Base-by-base conservation (phyloP, 1,140 invertebrate genomes). In the Dendrolimus kikuchii region DNA sequence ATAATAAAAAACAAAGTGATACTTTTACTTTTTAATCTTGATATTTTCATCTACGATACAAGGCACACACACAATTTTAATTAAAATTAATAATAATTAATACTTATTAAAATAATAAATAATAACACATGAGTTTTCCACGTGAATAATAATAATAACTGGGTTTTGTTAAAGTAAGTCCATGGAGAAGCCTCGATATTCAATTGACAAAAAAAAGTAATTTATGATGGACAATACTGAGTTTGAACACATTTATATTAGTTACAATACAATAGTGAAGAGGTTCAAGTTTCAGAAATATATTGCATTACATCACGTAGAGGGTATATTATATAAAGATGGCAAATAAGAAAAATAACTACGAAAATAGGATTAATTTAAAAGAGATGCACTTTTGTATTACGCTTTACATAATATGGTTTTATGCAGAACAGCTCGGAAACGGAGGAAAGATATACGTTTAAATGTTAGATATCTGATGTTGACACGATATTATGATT, bases 31-130 rank as follows among this genome's bases (percentile, higher is more conserved):
- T 88, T 88, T 88, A 87, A 88, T 88, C 74, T 86, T 84, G 84
- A 88, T 86, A 84, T 88, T 88, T 88, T 88, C 78, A 82, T 88
- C 87, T 88, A 88, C 86, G 75, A 88, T 88, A 88, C 86, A 88
- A 88, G 87, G 86, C 86, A 88, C 87, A 88, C 87, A 88, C 87
- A 88, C 87, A 88, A 86, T 85, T 85, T 84, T 84, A 85, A 84
- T 71, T 79, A 38, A 84, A 86, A 82, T 75, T n/a, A 51, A 51
- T 77, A 81, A 23, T 46, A 64, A 71, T 77, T 83, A 79, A 83
- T 78, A 68, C 76, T 72, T 77, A 83, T 76, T 80, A 62, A 77
- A 83, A 77, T 77, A 81, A 83, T 81, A 81, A 86, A 81, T 80
- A 81, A 76, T 81, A 81, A 77, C 68, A 70, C 68, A 76, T 65